Conservation (phyloP, 2,888 invertebrate species). For the Eristalinus sepulchralis region DNA sequence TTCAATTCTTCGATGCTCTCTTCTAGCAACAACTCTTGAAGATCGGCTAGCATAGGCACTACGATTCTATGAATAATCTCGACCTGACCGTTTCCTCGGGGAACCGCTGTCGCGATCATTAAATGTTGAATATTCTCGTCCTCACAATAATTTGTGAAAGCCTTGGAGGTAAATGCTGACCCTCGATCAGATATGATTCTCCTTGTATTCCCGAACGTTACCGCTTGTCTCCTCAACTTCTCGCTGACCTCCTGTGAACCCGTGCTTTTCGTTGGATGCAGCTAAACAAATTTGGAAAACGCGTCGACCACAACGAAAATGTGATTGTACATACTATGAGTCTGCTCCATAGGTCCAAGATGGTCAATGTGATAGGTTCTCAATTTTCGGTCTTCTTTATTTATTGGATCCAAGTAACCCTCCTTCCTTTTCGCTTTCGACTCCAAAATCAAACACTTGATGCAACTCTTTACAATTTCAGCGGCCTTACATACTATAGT, state of each 20-base stretch:
- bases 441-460: constrained; percentile 49
- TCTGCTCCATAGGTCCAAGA: constrained; percentile 75
- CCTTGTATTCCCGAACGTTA: constrained; percentile 60
- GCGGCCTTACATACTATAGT: not conserved
- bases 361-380: constrained; percentile 77
- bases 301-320: constrained; percentile 76
- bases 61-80: constrained; percentile 75
- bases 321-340: constrained; percentile 75
- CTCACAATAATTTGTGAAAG: constrained; percentile 75
- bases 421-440: constrained; percentile 75
- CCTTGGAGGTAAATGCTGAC: constrained; percentile 73
- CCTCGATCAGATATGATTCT: constrained; percentile 74
- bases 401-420: constrained; percentile 74
- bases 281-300: constrained; percentile 77
- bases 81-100: constrained; percentile 35
- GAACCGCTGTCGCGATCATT: too few species aligned
- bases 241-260: constrained; percentile 74
- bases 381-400: constrained; percentile 75
- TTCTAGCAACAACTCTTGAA: too few species aligned
- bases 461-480: constrained; percentile 27
- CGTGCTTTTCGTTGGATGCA: constrained; percentile 74
- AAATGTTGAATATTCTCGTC: constrained; percentile 61
- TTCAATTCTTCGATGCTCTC: too few species aligned
- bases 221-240: constrained; percentile 29
- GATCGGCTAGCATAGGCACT: constrained; percentile 74